Evolutionary conservation across 2,113 vertebrate species (phyloP), one percentile per base, ranked within the genome.

Genomic region (Cebus imitator): DNA sequence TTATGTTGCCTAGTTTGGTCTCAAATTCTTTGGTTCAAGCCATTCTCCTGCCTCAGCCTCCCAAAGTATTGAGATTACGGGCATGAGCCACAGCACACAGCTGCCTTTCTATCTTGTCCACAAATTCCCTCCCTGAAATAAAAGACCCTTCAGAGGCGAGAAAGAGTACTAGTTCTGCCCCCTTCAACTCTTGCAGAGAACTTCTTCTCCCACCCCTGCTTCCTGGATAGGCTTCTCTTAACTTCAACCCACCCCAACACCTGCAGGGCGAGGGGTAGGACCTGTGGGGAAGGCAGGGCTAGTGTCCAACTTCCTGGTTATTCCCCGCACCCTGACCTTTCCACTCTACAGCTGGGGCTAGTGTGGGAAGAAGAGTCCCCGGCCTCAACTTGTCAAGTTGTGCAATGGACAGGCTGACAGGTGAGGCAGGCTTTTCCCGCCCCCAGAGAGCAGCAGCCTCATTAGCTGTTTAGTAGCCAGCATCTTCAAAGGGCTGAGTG

Each of bases 361-460:
- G 23, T 27, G 35, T 94, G 79, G 90, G 92, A 87, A 85, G 61
- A 78, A 73, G 35, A 73, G 72, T 64, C 20, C 89, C 25, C 57
- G 84, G 87, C 66, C 87, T 96, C 72, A 82, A 35, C 73, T 93
- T 79, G 79, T 57, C 93, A 64, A 37, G 58, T 75, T 96, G 88
- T 66, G 66, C 79, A 95, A 73, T 78, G n/a, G 72, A 80, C 43
- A 5, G 11, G 11, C 55, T 82, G 50, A 70, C 75, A 79, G 80
- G 73, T 90, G 76, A 87, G 37, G 72, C 73, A 43, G 75, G 32
- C 43, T 89, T 79, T 64, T 94, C 58, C 55, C 0, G 0, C 61
- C 50, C 93, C 61, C 43, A 86, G 72, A 61, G 40, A 27, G 6
- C 32, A n/a, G 85, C 83, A 94, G 27, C 8, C n/a, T 87, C 76